phyloP scores from a whole-genome alignment of 2,797 vertebrate species.

The Catamblyrhynchus diadema region DNA sequence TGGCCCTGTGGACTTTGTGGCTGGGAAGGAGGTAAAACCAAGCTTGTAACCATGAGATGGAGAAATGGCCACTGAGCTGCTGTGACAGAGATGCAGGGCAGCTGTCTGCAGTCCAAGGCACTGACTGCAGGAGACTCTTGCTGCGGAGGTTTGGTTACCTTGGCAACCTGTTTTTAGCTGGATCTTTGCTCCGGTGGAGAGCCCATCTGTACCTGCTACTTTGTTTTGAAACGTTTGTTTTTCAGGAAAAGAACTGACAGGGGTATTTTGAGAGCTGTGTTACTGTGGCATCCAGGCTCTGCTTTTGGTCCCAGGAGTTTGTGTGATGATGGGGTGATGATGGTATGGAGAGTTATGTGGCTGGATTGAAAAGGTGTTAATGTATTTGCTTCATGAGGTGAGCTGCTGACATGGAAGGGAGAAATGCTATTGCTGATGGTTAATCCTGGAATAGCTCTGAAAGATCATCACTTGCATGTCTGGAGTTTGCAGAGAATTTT shows the following conservation, averaged over 20 bases:
- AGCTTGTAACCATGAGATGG: background rate
- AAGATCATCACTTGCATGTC: background rate
- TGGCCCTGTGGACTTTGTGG: background rate
- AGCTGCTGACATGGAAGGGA: background rate
- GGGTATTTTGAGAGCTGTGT: background rate
- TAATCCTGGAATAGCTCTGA: background rate
- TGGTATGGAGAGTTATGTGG: background rate
- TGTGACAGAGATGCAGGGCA: background rate
- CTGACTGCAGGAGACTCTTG: constrained; percentile 14
- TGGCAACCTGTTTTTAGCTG: constrained; percentile 61
- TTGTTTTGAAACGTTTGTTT: constrained; percentile 12
- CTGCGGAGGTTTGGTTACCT: constrained; percentile 59
- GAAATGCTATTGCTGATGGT: background rate
- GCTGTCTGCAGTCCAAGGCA: constrained; percentile 14
- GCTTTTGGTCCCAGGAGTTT: background rate
- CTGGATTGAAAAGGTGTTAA: background rate
- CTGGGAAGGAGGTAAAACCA: background rate
- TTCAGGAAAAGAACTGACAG: background rate
- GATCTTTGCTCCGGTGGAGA: constrained; percentile 22
- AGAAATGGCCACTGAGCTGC: background rate
- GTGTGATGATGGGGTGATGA: background rate
- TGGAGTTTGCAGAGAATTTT: background rate
- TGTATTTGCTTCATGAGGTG: background rate
- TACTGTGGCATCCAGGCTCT: background rate
- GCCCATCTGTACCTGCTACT: constrained; percentile 40